A percentile compares a stretch with the other conserved stretches of the same genome.
These are phyloP conservation scores for Myopa testacea DNA, from an alignment of 2,888 invertebrate species.

Conservation along the genomic window DNA sequence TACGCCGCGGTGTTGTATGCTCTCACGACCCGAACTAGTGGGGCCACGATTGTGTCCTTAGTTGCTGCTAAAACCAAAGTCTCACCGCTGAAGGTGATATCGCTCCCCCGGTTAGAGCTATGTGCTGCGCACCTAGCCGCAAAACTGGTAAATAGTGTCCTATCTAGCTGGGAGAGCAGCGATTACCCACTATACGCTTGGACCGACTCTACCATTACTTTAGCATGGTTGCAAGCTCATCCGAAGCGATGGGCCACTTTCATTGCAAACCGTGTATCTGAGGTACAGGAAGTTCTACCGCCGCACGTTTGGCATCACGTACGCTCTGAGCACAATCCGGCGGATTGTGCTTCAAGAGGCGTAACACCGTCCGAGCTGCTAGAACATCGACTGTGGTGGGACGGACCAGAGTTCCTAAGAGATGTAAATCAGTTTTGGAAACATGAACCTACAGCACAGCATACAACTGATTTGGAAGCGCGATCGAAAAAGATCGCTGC, in stretches of 20 bases:
- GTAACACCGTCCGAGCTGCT: conserved; percentile 35
- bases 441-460: not conserved
- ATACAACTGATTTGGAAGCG: not conserved
- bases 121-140: not conserved
- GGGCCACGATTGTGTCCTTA: not conserved
- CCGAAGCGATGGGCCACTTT: conserved; percentile 28
- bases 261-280: conserved; percentile 23
- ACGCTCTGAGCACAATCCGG: no score
- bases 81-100: not conserved
- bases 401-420: conserved; percentile 34
- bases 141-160: not conserved
- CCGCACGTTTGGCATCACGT: conserved; percentile 31
- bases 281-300: conserved; percentile 20
- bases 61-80: not conserved
- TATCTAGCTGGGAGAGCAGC: no score
- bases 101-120: not conserved
- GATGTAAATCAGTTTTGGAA: not conserved
- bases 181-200: conserved; percentile 33
- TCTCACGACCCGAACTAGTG: not conserved
- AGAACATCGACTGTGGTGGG: conserved; percentile 45
- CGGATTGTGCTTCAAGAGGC: conserved; percentile 48
- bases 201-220: conserved; percentile 21
- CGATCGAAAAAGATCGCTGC: not conserved
- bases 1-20: not conserved
- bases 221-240: conserved; percentile 23